Percentiles rank a stretch among this genome's conserved stretches.
Evolutionary conservation across 2,888 invertebrate genomes (phyloP).

Genomic region (Hemicrepidius hirtus): DNA sequence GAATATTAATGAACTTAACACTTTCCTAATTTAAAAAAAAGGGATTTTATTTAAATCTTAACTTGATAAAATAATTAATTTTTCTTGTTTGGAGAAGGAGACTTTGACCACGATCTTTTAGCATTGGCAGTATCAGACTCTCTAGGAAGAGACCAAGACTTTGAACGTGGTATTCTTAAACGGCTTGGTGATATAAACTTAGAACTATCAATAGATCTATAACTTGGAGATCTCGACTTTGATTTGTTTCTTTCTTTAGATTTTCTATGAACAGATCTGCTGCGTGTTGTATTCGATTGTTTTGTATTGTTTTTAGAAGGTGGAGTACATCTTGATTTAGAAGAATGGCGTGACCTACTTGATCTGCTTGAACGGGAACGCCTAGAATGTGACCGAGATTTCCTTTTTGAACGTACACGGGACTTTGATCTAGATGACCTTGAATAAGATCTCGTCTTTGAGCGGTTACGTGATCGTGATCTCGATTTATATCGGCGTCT

Average conservation of each 20-base stretch:
- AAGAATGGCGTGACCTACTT: conserved; percentile 7
- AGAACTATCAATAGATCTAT: conserved; percentile 66
- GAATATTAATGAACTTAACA: too few relatives aligned
- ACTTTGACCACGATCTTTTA: conserved; percentile 75
- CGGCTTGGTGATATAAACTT: conserved; percentile 68
- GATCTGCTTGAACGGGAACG: conserved; percentile 11
- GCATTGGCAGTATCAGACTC: conserved; percentile 69
- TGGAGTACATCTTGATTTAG: conserved; percentile 32
- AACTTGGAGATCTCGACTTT: conserved; percentile 49
- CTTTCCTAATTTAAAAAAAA: too few relatives aligned
- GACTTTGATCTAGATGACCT: conserved; percentile 62
- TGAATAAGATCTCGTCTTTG: conserved; percentile 58
- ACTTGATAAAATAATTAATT: too few relatives aligned
- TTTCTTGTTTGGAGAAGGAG: conserved; percentile 63
- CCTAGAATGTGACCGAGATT: too few relatives aligned
- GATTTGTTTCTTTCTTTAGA: conserved; percentile 54
- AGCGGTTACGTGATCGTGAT: conserved; percentile 60
- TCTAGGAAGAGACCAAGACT: conserved; percentile 79
- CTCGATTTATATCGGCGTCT: conserved; percentile 54
- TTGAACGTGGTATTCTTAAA: conserved; percentile 69
- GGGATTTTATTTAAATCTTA: too few relatives aligned
- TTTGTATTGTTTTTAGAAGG: background rate
- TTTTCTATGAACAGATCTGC: conserved; percentile 53
- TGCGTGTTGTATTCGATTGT: conserved; percentile 40
- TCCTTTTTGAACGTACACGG: conserved; percentile 13